Base-by-base conservation (phyloP, 2,888 invertebrate genomes). In the Actias luna region DNA sequence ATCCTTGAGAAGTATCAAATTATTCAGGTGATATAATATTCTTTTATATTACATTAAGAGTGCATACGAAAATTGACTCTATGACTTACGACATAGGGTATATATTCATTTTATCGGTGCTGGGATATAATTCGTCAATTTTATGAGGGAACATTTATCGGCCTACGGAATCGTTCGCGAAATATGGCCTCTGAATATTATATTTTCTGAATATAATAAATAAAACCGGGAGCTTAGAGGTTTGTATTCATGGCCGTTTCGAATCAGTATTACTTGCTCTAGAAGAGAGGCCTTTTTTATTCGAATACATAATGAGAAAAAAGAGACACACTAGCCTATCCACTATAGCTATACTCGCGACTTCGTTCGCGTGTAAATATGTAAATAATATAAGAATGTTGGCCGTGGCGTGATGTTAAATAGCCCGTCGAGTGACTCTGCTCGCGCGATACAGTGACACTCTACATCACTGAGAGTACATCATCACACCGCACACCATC, bases 111-210 rank as follows among this genome's bases (percentile, higher is more conserved):
- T 16, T 18, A 25, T 31, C 31, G 39, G 31, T 5, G 22, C 18
- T 18, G 55, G 52, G 61, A 66, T 50, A 69, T 71, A 68, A 62
- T 62, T 62, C 72, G 74, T 74, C 78, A 76, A 75, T 79, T 80
- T 81, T 80, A 81, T 76, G 79, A 62, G 73, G 66, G 70, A 75
- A 74, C 79, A 78, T 80, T 80, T 79, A 80, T 81, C 74, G 80
- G 74, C 70, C 67, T 69, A 69, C 67, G 65, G 75, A 78, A 75
- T 78, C 73, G 71, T 70, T 70, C 71, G 35, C 70, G 69, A 75
- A 73, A 77, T 77, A 78, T 76, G 70, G 74, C 70, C 70, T 71
- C 67, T 77, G 76, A 75, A 78, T 78, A 76, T 76, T 69, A 73
- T 75, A 74, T 75, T 74, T 73, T 70, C 71, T 74, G 76, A 71